Percentiles rank a stretch among this genome's conserved stretches.
phyloP scores from a whole-genome alignment of 2,797 vertebrate genomes.

The Diplodus sargus region DNA sequence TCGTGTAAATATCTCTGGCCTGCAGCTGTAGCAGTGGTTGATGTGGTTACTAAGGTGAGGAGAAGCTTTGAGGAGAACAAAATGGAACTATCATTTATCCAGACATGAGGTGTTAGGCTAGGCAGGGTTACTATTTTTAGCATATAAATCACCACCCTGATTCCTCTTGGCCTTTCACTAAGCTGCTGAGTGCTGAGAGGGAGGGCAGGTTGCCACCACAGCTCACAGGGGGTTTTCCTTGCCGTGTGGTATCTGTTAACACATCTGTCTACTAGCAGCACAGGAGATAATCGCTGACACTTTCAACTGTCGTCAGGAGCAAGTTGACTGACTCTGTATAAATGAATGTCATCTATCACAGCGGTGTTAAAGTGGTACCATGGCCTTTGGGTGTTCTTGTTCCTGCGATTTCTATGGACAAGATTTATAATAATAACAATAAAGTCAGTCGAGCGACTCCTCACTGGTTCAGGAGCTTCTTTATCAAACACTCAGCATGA shows the following conservation, averaged over 20 bases:
- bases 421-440: background rate
- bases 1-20: background rate
- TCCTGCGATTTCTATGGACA: background rate
- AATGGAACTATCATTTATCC: slow-evolving; percentile 61
- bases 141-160: slow-evolving; percentile 75
- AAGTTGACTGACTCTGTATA: slow-evolving; percentile 21
- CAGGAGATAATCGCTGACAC: slow-evolving; percentile 52
- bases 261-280: slow-evolving; percentile 62
- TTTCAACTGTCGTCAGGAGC: slow-evolving; percentile 16
- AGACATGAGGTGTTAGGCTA: slow-evolving; percentile 57
- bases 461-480: background rate
- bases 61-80: slow-evolving; percentile 45
- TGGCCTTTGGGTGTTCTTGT: background rate
- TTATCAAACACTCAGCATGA: background rate
- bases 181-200: slow-evolving; percentile 75
- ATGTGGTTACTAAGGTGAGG: slow-evolving; percentile 20
- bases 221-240: slow-evolving; percentile 73
- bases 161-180: slow-evolving; percentile 81
- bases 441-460: background rate
- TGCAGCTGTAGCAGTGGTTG: slow-evolving; percentile 12
- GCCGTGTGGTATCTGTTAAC: slow-evolving; percentile 61
- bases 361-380: background rate
- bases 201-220: slow-evolving; percentile 67
- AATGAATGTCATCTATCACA: slow-evolving; percentile 12
- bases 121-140: slow-evolving; percentile 77